phyloP scores from a whole-genome alignment of 2,797 vertebrate genomes.

The Trematomus bernacchii region DNA sequence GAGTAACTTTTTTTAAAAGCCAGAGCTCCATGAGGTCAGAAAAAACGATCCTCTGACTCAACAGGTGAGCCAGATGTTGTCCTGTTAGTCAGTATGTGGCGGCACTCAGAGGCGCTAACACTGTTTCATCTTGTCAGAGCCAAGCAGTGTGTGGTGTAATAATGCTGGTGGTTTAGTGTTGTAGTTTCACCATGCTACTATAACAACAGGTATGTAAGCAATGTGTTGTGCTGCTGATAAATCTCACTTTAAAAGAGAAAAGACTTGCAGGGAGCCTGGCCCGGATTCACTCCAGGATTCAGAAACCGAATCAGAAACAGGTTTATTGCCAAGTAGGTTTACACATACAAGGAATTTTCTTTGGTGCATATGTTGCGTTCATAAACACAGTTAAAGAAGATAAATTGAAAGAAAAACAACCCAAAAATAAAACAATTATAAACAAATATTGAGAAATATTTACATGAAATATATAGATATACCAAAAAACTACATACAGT shows the following conservation, averaged over 20 bases:
- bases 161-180: constrained; percentile 36
- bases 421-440: too few species aligned
- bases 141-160: constrained; percentile 31
- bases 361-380: too few species aligned
- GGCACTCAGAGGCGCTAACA: constrained; percentile 14
- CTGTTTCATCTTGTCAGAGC: constrained; percentile 43
- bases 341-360: too few species aligned
- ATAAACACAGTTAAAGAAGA: too few species aligned
- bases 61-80: constrained; percentile 55
- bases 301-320: too few species aligned
- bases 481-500: too few species aligned
- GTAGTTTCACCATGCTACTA: constrained; percentile 13
- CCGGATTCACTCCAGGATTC: neutral
- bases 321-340: too few species aligned
- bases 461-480: too few species aligned
- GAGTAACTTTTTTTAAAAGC: neutral
- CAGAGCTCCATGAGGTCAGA: neutral
- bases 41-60: too few species aligned
- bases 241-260: constrained; percentile 44
- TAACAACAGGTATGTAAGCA: constrained; percentile 38
- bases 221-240: constrained; percentile 60
- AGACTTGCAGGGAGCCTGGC: constrained; percentile 6
- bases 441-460: too few species aligned
- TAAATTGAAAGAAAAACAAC: too few species aligned
- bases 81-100: constrained; percentile 41